Base-by-base conservation (phyloP, 1,140 invertebrate genomes). In the Reticulitermes speratus region DNA sequence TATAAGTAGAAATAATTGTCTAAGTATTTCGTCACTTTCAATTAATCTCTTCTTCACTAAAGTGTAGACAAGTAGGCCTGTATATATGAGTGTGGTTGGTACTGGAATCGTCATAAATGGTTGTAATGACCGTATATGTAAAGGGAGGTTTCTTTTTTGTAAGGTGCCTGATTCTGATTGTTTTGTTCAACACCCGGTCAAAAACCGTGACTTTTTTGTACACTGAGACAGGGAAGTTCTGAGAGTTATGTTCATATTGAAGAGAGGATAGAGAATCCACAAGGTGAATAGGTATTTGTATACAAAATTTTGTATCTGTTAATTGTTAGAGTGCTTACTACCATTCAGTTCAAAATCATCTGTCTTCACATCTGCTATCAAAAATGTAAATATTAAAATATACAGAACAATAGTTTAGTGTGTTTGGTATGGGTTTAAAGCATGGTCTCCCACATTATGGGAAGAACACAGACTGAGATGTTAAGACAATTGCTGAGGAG, bases 1-100 rank as follows among this genome's bases (percentile, higher is more conserved):
- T 75, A 75, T 75, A 75, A 30, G 65, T 75, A 75, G 65, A 75
- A n/a, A 75, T 75, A 75, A 75, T 75, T 75, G 65, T 75, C 25
- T 75, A 19, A 65, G 59, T n/a, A 65, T 30, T 75, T 75, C n/a
- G n/a, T 75, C 65, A 75, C 65, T 75, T 75, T 75, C 25, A 75
- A 75, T 6, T 75, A n/a, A 6, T 75, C 7, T 75, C 25, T 23
- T 65, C 25, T 65, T 65, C 59, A 65, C 59, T 75, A n/a, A 30
- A 75, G n/a, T 30, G 65, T 75, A 75, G 65, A 75, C 25, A 75
- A 14, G 65, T 75, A 75, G 65, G 25, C n/a, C 65, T 75, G 65
- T 75, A 75, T 30, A 75, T 75, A 30, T 75, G 25, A 30, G n/a
- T 75, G 65, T 75, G 65, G n/a, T 14, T 75, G n/a, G 65, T 75